Evolutionary conservation across 2,888 invertebrate genomes (phyloP).

Genomic region (Drosophila birchii): DNA sequence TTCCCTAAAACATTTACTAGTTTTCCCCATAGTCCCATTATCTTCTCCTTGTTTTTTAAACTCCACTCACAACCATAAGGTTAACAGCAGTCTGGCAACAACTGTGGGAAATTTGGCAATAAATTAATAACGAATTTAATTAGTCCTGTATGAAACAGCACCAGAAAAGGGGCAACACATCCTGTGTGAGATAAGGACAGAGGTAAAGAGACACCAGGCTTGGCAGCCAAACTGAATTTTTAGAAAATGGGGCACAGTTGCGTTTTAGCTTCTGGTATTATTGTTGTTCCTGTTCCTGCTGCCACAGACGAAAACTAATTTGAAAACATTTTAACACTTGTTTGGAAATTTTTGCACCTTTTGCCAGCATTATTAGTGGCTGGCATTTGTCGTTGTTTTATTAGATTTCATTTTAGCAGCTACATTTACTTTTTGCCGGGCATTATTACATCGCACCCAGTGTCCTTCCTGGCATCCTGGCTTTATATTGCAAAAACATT

Average conservation of each 20-base stretch:
- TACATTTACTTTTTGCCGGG: slow-evolving; percentile 61
- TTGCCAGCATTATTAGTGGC: slow-evolving; percentile 36
- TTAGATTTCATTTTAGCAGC: slow-evolving; percentile 67
- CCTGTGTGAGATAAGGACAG: slow-evolving; percentile 5
- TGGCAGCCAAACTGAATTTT: slow-evolving; percentile 51
- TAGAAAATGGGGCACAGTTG: slow-evolving; percentile 39
- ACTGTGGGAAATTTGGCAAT: slow-evolving; percentile 49
- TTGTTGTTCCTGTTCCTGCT: slow-evolving; percentile 22
- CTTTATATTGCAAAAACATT: slow-evolving; percentile 71
- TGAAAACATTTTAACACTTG: slow-evolving; percentile 79
- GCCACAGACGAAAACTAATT: slow-evolving; percentile 72
- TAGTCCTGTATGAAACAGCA: slow-evolving; percentile 56
- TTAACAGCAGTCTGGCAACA: slow-evolving; percentile 25
- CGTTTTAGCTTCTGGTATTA: slow-evolving; percentile 45
- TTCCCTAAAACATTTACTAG: not conserved
- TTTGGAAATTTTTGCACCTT: slow-evolving; percentile 46
- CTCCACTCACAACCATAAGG: slow-evolving; percentile 8
- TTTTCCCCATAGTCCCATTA: not conserved
- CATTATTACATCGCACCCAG: slow-evolving; percentile 57
- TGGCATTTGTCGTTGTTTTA: slow-evolving; percentile 64
- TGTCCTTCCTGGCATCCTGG: slow-evolving; percentile 21
- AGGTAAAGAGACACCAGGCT: slow-evolving; percentile 16
- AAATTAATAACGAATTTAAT: slow-evolving; percentile 73
- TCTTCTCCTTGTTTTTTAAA: not conserved
- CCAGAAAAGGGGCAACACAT: slow-evolving; percentile 28